Conservation (phyloP, 2,797 vertebrate species). For the Danio aesculapii region DNA sequence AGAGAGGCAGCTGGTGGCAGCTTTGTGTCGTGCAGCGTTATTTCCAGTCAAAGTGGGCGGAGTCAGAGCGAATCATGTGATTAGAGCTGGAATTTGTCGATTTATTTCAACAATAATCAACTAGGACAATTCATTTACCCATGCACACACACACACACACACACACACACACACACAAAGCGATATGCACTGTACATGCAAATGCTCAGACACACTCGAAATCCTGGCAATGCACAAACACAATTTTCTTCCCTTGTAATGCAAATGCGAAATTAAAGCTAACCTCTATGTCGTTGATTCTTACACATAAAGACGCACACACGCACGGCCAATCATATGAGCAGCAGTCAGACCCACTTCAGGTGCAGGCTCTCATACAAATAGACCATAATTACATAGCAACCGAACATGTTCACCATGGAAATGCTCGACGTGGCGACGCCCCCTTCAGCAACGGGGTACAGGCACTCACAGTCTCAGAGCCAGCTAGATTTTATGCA, state of each 20-base stretch:
- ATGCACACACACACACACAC: neutral
- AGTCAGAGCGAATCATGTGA: slow-evolving; percentile 9
- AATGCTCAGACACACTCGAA: neutral
- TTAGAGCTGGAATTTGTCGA: slow-evolving; percentile 4
- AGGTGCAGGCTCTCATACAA: slow-evolving; percentile 64
- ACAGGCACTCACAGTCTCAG: slow-evolving; percentile 36
- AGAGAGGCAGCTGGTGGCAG: slow-evolving; percentile 19
- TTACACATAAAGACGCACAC: slow-evolving; percentile 48
- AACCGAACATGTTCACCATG: slow-evolving; percentile 60
- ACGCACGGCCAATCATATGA: slow-evolving; percentile 46
- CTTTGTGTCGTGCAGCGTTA: slow-evolving; percentile 16
- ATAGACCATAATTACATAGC: slow-evolving; percentile 68
- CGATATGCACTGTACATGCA: neutral
- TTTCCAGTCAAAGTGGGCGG: neutral
- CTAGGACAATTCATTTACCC: neutral
- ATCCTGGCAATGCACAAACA: neutral
- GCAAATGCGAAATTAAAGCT: slow-evolving; percentile 38
- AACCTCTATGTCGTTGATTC: slow-evolving; percentile 40
- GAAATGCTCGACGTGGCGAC: slow-evolving; percentile 57
- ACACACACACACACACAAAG: too few species aligned
- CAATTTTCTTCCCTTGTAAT: slow-evolving; percentile 41
- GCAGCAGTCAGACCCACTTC: slow-evolving; percentile 60
- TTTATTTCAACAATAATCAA: slow-evolving; percentile 19
- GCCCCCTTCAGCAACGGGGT: slow-evolving; percentile 57
- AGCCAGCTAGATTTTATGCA: slow-evolving; percentile 46